Base-by-base conservation (phyloP, 2,888 invertebrate species). In the Pseudoips prasinana region DNA sequence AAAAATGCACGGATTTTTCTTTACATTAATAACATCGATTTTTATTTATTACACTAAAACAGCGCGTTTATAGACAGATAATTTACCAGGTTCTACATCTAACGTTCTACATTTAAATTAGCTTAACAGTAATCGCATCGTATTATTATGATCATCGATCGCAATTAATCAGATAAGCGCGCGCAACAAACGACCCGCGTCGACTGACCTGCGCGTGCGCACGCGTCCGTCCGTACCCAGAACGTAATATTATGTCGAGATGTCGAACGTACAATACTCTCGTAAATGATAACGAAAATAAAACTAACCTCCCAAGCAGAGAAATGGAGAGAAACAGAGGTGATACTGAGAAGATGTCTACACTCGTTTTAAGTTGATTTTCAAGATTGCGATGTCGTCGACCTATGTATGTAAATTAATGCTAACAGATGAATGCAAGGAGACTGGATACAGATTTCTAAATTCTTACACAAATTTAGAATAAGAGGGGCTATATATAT, bases 221-320 rank as follows among this genome's bases (percentile, higher is more conserved):
- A 66, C 73, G 65, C 68, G 66, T 55, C 59, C 68, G 66, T 55
- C 59, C 41, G 24, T 46, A 54, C 57, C 39, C 22, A 51, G 52
- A 61, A 67, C 78, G 73, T 70, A 65, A 74, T 70, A n/a, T n/a
- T n/a, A 65, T 74, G 75, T 63, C 61, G 66, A 61, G 46, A 43
- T 56, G 63, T 53, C 65, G 60, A 65, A 57, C 48, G 60, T 59
- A 69, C 68, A 72, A n/a, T 75, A 74, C 70, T 59, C 67, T 63
- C 67, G 70, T 58, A 33, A 75, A 76, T 82, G 77, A 79, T 84
- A 84, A 82, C 82, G 50, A 81, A 86, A 86, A 86, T 84, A 83
- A 83, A 76, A 73, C 71, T n/a, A n/a, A 67, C 69, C 78, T 73
- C 80, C 74, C 77, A 74, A 71, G 76, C 64, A 63, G 75, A 52